A percentile compares a stretch with the other conserved stretches of the same genome.
Evolutionary conservation across 2,797 vertebrate genomes (phyloP).

Genomic region (Enteromius argenteus): DNA sequence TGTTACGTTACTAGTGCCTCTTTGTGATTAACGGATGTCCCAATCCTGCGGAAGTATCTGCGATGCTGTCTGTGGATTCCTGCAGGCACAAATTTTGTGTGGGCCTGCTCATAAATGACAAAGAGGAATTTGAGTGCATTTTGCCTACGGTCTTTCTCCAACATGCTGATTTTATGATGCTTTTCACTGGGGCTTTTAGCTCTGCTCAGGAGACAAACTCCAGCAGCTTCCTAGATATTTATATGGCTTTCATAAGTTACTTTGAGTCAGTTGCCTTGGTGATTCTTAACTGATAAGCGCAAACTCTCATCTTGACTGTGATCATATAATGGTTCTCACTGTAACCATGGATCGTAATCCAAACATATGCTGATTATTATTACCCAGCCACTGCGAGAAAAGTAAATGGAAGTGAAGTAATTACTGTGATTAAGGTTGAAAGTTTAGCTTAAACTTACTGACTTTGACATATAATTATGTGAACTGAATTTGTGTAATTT

Average conservation of each 20-base stretch:
- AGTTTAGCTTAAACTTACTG: neutral
- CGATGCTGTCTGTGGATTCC: neutral
- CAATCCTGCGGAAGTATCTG: neutral
- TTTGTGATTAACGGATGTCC: neutral
- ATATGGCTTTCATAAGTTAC: neutral
- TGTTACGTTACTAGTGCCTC: neutral
- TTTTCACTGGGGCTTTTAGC: neutral
- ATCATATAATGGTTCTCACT: neutral
- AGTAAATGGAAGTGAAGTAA: neutral
- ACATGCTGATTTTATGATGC: slow-evolving; percentile 1
- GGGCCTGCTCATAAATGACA: slow-evolving; percentile 2
- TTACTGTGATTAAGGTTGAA: neutral
- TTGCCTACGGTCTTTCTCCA: slow-evolving; percentile 1
- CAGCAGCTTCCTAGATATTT: neutral
- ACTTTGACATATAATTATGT: neutral
- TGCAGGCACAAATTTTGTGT: slow-evolving; percentile 10
- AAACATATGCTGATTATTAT: neutral
- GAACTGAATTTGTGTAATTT: neutral
- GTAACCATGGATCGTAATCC: neutral
- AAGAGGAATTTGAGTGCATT: neutral
- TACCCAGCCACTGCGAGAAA: neutral
- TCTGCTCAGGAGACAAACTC: neutral
- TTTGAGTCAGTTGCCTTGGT: neutral
- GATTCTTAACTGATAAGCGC: neutral
- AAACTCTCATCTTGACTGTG: neutral